Percentiles rank a stretch among this genome's conserved stretches.
Conservation (phyloP, 2,888 invertebrate species). For the Gymnoscelis rufifasciata region DNA sequence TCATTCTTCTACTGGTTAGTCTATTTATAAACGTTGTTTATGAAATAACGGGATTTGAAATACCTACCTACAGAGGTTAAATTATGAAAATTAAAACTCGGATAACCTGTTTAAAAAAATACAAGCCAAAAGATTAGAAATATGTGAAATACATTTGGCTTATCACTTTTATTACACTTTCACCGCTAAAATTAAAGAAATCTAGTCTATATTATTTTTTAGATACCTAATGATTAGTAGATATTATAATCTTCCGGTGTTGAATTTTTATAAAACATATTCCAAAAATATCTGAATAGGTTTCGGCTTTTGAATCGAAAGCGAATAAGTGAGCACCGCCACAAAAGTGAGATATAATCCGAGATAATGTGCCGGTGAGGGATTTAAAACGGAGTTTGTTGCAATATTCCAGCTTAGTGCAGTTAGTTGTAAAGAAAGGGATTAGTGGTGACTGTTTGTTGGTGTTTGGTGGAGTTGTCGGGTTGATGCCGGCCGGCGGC, state of each 20-base stretch:
- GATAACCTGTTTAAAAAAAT: not conserved
- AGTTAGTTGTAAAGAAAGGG: conserved; percentile 61
- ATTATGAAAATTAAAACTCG: not conserved
- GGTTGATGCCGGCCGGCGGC: conserved; percentile 34
- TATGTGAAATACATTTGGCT: conserved; percentile 24
- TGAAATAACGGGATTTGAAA: too few relatives aligned
- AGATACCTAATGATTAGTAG: conserved; percentile 32
- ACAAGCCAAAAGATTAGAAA: not conserved
- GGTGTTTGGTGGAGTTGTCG: conserved; percentile 49
- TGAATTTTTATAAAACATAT: conserved; percentile 39
- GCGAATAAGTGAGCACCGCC: conserved; percentile 55
- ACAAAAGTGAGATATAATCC: conserved; percentile 69
- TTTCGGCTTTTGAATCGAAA: conserved; percentile 48
- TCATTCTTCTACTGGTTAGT: too few relatives aligned
- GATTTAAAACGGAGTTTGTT: conserved; percentile 67
- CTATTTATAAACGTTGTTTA: too few relatives aligned
- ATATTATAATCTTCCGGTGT: conserved; percentile 28
- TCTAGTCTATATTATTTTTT: conserved; percentile 29
- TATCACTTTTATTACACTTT: conserved; percentile 56
- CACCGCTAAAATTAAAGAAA: conserved; percentile 40
- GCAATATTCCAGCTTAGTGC: conserved; percentile 61
- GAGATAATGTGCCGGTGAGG: conserved; percentile 60
- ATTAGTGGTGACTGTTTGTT: conserved; percentile 63
- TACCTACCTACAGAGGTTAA: too few relatives aligned
- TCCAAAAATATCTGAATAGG: conserved; percentile 32